Percentiles rank a stretch among this genome's conserved stretches.
phyloP scores from a whole-genome alignment of 2,113 vertebrate genomes.

The Bos taurus region DNA sequence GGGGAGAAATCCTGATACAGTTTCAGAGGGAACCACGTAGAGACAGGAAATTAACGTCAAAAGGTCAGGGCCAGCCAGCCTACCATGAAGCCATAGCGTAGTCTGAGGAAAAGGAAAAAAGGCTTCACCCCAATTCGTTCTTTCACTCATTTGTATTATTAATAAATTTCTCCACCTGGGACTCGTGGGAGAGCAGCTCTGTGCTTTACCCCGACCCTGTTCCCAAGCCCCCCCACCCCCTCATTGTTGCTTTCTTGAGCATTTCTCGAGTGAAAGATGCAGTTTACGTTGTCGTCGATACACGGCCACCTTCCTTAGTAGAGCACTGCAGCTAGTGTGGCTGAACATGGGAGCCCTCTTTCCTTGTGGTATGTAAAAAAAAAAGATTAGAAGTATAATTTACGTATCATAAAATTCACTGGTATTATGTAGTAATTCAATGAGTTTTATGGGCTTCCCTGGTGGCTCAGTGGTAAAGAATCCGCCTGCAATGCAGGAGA shows the following conservation, averaged over 20 bases:
- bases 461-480: neutral
- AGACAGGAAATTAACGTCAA: neutral
- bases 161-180: neutral
- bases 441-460: neutral
- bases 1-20: neutral
- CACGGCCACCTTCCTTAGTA: neutral
- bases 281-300: neutral
- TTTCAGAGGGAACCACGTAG: neutral
- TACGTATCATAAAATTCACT: neutral
- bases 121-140: neutral
- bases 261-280: neutral
- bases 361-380: neutral
- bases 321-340: neutral
- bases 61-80: too few species aligned
- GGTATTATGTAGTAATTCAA: neutral
- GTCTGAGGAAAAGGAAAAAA: neutral
- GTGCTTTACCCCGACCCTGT: neutral
- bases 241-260: neutral
- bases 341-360: neutral
- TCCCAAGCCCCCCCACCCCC: neutral
- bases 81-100: neutral
- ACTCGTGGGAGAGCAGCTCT: neutral
- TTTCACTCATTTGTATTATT: neutral
- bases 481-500: neutral
- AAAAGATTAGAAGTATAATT: neutral